Conservation (phyloP, 2,797 vertebrate species). For the Coendou prehensilis region DNA sequence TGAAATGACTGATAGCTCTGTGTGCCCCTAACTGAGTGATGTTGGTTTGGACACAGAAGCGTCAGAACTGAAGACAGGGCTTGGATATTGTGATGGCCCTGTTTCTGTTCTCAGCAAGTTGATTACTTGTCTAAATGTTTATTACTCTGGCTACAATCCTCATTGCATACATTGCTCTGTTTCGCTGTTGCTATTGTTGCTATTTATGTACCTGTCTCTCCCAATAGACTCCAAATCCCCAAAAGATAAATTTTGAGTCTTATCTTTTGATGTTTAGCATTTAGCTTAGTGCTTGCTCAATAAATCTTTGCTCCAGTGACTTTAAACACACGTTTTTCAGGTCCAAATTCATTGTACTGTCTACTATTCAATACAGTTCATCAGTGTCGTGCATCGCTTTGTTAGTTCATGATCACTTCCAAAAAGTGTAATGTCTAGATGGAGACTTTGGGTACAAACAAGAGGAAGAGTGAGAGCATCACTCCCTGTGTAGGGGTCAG, state of each 20-base stretch:
- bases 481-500: slow-evolving; percentile 41
- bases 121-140: slow-evolving; percentile 63
- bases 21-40: background rate
- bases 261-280: slow-evolving; percentile 39
- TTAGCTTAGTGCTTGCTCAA: background rate
- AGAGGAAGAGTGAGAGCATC: slow-evolving; percentile 71
- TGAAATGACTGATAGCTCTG: background rate
- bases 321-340: slow-evolving; percentile 6
- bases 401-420: slow-evolving; percentile 1
- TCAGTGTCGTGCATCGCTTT: background rate
- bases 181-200: slow-evolving; percentile 17
- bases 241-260: slow-evolving; percentile 28
- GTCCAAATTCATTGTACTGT: background rate
- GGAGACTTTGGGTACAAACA: slow-evolving; percentile 34
- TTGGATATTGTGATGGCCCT: background rate
- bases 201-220: slow-evolving; percentile 35
- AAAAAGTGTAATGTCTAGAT: background rate
- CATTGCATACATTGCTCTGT: background rate
- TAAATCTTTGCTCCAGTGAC: slow-evolving; percentile 39
- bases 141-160: slow-evolving; percentile 35
- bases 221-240: background rate
- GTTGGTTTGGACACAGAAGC: background rate
- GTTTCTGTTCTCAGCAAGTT: background rate
- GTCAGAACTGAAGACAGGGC: background rate
- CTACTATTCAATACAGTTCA: slow-evolving; percentile 10